phyloP scores from a whole-genome alignment of 2,888 invertebrate genomes.

The Hermodice carunculata region DNA sequence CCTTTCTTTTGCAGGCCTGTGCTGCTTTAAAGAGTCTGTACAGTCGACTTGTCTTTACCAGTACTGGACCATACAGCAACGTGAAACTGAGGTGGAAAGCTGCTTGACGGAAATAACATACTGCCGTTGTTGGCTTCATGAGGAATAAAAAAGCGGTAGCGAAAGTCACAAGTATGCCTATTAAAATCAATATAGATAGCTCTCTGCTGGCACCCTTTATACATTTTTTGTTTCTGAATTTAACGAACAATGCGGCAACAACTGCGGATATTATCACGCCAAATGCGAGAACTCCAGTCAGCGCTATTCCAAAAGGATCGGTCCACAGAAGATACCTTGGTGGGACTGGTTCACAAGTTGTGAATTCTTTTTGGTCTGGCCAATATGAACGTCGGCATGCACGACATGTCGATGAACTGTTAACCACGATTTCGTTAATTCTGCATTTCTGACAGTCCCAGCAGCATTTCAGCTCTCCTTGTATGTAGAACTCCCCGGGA shows the following conservation, averaged over 20 bases:
- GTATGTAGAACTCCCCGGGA: conserved; percentile 18
- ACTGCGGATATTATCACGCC: conserved; percentile 10
- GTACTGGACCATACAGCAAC: no score
- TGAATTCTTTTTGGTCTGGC: conserved; percentile 23
- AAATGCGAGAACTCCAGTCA: conserved; percentile 14
- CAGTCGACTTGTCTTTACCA: no score
- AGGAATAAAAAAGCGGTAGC: no score
- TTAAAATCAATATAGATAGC: conserved; percentile 29
- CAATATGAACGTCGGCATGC: conserved; percentile 27
- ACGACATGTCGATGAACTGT: conserved; percentile 27
- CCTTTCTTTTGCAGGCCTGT: no score
- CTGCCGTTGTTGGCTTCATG: no score
- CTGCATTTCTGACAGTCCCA: conserved; percentile 39
- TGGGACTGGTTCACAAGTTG: conserved; percentile 15
- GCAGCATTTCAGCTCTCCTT: conserved; percentile 20
- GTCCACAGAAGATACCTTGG: conserved; percentile 15
- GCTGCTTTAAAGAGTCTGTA: no score
- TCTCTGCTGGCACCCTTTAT: conserved; percentile 33
- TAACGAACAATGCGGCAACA: conserved; percentile 2
- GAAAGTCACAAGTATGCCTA: no score
- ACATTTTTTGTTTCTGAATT: conserved; percentile 16
- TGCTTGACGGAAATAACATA: no score
- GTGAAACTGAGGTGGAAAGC: no score
- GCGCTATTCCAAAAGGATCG: conserved; percentile 2
- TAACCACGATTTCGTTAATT: conserved; percentile 26